Evolutionary conservation across 37 sponge, comb jelly and placozoan genomes (phyloP).

Genomic region (Agelas oroides): DNA sequence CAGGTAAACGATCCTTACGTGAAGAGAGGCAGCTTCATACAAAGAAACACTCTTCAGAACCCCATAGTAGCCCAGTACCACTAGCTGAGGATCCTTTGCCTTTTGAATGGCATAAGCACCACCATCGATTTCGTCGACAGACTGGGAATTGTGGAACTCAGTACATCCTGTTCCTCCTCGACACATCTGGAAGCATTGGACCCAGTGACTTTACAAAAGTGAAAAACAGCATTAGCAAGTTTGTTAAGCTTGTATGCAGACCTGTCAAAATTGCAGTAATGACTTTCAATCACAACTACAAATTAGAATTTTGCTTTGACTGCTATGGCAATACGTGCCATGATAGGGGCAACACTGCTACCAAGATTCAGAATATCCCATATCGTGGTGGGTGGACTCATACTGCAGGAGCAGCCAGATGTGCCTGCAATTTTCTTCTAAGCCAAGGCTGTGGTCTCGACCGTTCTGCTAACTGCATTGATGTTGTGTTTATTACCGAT

Average conservation of each 20-base stretch:
- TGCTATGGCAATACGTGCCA: not conserved
- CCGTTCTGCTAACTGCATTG: constrained; percentile 22
- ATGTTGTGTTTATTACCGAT: constrained; percentile 53
- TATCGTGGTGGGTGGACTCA: constrained; percentile 10
- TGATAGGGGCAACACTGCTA: not conserved
- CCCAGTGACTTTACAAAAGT: not conserved
- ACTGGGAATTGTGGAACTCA: constrained; percentile 9
- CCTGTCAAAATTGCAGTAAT: constrained; percentile 19
- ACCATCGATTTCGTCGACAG: not conserved
- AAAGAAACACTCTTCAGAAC: too few relatives aligned
- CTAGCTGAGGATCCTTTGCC: not conserved
- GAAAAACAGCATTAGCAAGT: not conserved
- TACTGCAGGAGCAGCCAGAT: constrained; percentile 38
- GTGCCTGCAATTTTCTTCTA: constrained; percentile 29
- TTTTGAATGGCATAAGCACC: not conserved
- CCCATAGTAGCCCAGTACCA: too few relatives aligned
- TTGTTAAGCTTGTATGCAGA: constrained; percentile 10
- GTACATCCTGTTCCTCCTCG: constrained; percentile 11
- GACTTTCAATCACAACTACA: constrained; percentile 14
- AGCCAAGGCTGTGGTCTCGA: constrained; percentile 12
- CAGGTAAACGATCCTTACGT: too few relatives aligned
- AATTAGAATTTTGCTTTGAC: constrained; percentile 50
- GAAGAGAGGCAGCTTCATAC: too few relatives aligned
- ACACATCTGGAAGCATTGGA: constrained; percentile 31
- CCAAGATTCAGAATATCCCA: not conserved